phyloP scores from a whole-genome alignment of 2,797 vertebrate species.

The Esox masquinongy region DNA sequence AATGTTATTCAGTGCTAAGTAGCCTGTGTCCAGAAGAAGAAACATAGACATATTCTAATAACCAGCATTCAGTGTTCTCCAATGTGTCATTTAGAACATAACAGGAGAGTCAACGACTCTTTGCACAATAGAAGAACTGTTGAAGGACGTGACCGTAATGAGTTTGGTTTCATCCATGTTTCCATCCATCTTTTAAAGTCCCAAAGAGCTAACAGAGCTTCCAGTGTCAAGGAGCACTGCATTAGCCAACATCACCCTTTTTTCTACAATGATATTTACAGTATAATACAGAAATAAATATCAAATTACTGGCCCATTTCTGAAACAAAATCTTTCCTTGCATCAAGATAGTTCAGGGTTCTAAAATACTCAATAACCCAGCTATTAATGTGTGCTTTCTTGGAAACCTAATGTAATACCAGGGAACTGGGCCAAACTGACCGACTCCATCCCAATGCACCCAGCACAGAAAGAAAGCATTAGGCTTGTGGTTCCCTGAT shows the following conservation, averaged over 20 bases:
- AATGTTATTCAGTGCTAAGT: conserved; percentile 32
- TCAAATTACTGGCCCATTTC: conserved; percentile 42
- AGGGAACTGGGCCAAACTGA: conserved; percentile 66
- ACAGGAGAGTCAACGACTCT: conserved; percentile 36
- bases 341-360: conserved; percentile 62
- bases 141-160: conserved; percentile 38
- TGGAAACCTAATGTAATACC: conserved; percentile 67
- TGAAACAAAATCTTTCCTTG: conserved; percentile 60
- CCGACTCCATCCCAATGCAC: conserved; percentile 61
- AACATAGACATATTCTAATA: conserved; percentile 42
- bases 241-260: conserved; percentile 33
- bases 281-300: conserved; percentile 40
- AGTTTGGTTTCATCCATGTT: conserved; percentile 43
- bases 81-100: conserved; percentile 56
- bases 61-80: conserved; percentile 49
- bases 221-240: conserved; percentile 27
- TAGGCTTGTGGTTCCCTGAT: conserved; percentile 72
- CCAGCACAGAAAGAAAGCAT: conserved; percentile 67
- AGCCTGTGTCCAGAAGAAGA: conserved; percentile 45
- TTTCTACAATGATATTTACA: conserved; percentile 22
- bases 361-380: conserved; percentile 66
- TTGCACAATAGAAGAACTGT: conserved; percentile 42
- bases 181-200: conserved; percentile 36
- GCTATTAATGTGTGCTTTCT: conserved; percentile 67
- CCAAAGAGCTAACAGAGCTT: conserved; percentile 22